Evolutionary conservation across 2,888 invertebrate genomes (phyloP).

Genomic region (Lamellibrachia satsuma): DNA sequence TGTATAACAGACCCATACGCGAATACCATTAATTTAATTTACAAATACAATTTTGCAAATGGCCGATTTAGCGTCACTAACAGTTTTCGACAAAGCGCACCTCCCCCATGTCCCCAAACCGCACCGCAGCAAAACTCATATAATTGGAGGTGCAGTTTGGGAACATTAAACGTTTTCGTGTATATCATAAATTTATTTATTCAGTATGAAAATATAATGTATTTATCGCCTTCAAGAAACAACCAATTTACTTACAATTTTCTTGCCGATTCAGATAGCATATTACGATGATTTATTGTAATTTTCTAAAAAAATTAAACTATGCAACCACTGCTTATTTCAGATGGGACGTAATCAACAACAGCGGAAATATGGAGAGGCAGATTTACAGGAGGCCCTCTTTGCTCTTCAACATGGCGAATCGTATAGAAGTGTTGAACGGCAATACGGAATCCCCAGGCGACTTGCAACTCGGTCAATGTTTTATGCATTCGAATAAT

Average conservation of each 20-base stretch:
- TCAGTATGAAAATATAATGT: neutral
- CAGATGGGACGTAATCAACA: neutral
- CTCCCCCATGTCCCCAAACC: too few relatives aligned
- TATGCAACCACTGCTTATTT: neutral
- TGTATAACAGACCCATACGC: too few relatives aligned
- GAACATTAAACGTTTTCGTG: neutral
- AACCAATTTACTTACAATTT: neutral
- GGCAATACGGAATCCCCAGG: neutral
- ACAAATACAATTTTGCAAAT: too few relatives aligned
- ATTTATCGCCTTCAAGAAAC: neutral
- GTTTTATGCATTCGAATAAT: neutral
- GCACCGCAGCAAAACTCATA: neutral
- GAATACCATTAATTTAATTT: too few relatives aligned
- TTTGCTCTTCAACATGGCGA: slow-evolving; percentile 1
- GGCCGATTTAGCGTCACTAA: too few relatives aligned
- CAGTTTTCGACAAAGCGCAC: too few relatives aligned
- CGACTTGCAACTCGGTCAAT: neutral
- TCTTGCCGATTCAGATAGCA: neutral
- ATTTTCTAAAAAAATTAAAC: neutral
- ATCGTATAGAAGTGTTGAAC: neutral
- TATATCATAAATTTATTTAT: neutral
- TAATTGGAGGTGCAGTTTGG: too few relatives aligned
- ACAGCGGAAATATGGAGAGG: neutral
- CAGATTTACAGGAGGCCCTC: neutral
- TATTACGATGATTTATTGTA: neutral